Evolutionary conservation across 2,113 vertebrate species (phyloP).

Genomic region (Cyanistes caeruleus): DNA sequence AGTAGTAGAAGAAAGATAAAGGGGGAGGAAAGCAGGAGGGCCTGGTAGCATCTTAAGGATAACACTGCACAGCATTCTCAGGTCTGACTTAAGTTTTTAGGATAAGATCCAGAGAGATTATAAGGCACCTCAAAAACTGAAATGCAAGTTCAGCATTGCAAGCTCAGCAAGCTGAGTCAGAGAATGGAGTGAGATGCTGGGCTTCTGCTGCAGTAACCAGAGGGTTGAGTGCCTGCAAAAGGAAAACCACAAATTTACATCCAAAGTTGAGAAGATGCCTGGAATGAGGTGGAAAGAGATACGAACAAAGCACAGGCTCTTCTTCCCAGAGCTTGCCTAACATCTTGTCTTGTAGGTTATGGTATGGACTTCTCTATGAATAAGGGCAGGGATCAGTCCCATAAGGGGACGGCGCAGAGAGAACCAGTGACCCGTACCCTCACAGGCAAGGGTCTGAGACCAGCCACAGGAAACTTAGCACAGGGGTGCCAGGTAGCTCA

Average conservation of each 20-base stretch:
- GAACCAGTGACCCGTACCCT: background rate
- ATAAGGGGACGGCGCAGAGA: fast-evolving
- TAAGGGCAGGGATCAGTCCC: background rate
- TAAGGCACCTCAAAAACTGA: constrained; percentile 35
- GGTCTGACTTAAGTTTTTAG: background rate
- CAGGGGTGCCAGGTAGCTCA: background rate
- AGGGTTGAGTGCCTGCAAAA: background rate
- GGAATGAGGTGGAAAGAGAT: background rate
- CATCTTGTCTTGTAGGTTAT: background rate
- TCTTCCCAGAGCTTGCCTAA: background rate
- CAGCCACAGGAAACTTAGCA: background rate
- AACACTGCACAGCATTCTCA: constrained; percentile 2
- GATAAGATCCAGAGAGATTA: constrained; percentile 50
- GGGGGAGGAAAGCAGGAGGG: background rate
- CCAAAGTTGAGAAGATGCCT: background rate
- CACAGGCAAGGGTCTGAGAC: background rate
- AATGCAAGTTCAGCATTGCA: background rate
- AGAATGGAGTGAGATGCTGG: background rate
- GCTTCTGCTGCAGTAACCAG: background rate
- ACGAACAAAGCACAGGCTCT: background rate
- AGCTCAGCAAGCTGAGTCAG: background rate
- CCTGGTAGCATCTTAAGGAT: background rate
- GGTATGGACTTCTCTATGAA: background rate
- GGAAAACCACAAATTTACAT: background rate
- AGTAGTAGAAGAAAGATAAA: background rate